Base-by-base conservation (phyloP, 2,888 invertebrate species). In the Heliconius ismenius region DNA sequence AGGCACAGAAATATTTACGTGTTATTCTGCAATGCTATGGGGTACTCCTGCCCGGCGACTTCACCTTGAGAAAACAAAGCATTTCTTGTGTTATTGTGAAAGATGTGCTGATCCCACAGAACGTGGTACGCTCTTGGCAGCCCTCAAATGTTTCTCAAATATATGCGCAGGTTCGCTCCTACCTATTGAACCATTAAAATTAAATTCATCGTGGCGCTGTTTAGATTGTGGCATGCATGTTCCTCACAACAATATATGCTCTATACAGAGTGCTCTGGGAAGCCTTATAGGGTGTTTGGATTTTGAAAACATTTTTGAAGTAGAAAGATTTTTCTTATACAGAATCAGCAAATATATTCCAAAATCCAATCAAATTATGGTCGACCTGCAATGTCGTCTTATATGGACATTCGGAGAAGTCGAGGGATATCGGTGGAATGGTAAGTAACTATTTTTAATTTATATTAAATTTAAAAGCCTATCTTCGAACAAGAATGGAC, bases 101-200 rank as follows among this genome's bases (percentile, higher is more conserved):
- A 92, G 97, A 74, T 97, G 97, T 85, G 87, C 91, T 2, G 97
- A 97, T 86, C 95, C 95, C 0, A 95, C 95, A 63, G 97, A 97
- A 90, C 95, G 95, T 79, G 96, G 96, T 2, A 94, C 95, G 0
- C 85, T 92, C 13, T 87, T 96, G 70, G 92, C 95, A n/a, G 95
- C 95, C 39, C 88, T 96, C 1, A 92, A 93, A 79, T 96, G 96
- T 81, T 95, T 95, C 82, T 89, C 92, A 72, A 86, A 90, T 10
- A 86, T 90, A 67, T 95, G 95, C 82, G 86, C 89, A 0, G 96
- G 96, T 9, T 89, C 92, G 24, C 87, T 96, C 43, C 85, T 96
- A 15, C 95, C 96, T 0, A 83, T 91, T n/a, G 91, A 95, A 77
- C 95, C 96, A 1, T 85, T 96, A 74, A 93, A 93, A 70, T 82